These are phyloP conservation scores for Engraulis encrasicolus DNA, from an alignment of 2,113 vertebrate species.

Conservation along the genomic window DNA sequence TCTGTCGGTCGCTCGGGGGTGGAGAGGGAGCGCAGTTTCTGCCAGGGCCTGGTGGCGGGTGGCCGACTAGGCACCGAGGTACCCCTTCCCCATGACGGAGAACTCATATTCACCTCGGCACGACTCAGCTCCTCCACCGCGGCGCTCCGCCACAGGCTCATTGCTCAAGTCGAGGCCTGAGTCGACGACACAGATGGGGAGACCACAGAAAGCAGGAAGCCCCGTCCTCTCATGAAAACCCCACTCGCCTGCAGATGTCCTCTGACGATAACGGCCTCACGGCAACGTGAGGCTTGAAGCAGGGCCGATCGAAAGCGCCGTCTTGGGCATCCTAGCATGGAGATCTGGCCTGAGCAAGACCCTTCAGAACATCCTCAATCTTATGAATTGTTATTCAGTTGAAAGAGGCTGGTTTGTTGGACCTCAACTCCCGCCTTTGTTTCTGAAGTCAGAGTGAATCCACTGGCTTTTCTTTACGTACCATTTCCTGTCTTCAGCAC, in stretches of 20 bases:
- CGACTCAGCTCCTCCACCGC: conserved; percentile 11
- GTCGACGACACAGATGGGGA: neutral
- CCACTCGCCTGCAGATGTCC: neutral
- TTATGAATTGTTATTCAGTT: neutral
- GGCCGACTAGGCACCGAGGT: conserved; percentile 34
- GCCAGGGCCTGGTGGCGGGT: conserved; percentile 50
- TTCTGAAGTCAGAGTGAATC: conserved; percentile 23
- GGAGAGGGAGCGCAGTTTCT: conserved; percentile 9
- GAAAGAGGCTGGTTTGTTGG: neutral
- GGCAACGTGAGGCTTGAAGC: neutral
- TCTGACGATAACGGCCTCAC: neutral
- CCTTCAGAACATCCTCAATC: neutral
- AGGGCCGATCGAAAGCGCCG: neutral
- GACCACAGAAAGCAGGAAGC: neutral
- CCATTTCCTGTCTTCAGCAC: conserved; percentile 52
- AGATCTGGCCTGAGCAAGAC: neutral
- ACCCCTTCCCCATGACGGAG: no score
- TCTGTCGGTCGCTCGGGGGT: conserved; percentile 50
- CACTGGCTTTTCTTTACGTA: conserved; percentile 31
- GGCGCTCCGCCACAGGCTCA: conserved; percentile 52
- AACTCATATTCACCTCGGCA: neutral
- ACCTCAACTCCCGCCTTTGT: neutral
- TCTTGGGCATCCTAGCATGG: neutral
- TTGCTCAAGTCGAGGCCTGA: conserved; percentile 23
- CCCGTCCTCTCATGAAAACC: neutral